Evolutionary conservation across 1,140 invertebrate genomes (phyloP), one percentile per base, ranked within the genome.

Genomic region (Drosophila orosa): DNA sequence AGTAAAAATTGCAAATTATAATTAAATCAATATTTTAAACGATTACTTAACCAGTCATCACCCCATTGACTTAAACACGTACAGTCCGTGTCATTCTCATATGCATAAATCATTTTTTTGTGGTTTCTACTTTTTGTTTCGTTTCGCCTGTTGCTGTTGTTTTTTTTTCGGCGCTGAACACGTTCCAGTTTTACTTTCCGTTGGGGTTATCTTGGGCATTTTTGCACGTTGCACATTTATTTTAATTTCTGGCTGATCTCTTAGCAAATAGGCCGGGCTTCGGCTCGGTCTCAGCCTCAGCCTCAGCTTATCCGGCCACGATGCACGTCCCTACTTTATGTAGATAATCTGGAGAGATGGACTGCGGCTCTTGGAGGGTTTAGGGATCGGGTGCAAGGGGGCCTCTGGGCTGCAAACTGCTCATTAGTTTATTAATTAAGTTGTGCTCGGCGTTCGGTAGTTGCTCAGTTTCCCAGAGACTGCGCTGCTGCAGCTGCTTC

Each of bases 381-480:
- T 15, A 24, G 3, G 19, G 24, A 31, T 22, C 31, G 31, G 40
- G 22, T 3, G 35, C 5, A 5, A 5, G 37, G 42, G 82, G 48
- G 59, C 61, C 54, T 48, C 58, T 55, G 47, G 76, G 31, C 66
- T 69, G 80, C 84, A 84, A 87, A 84, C 85, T 89, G 84, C 84
- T 89, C 84, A 89, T 89, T 89, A 89, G 85, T 89, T 89, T 89
- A 89, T 89, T 89, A 89, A 89, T 89, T 89, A 89, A 89, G 84
- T 89, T 89, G 84, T 89, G 84, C 57, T 72, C 60, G 42, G 35
- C 54, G 65, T 54, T 44, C 44, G 66, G 71, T 72, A 59, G 35
- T 31, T 59, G 47, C 17, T 71, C 42, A 59, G 76, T 58, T 71
- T 87, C 68, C 72, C 84, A 87, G 59, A 58, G 59, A 48, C 33